phyloP scores from a whole-genome alignment of 2,797 vertebrate genomes.

The Fratercula arctica region DNA sequence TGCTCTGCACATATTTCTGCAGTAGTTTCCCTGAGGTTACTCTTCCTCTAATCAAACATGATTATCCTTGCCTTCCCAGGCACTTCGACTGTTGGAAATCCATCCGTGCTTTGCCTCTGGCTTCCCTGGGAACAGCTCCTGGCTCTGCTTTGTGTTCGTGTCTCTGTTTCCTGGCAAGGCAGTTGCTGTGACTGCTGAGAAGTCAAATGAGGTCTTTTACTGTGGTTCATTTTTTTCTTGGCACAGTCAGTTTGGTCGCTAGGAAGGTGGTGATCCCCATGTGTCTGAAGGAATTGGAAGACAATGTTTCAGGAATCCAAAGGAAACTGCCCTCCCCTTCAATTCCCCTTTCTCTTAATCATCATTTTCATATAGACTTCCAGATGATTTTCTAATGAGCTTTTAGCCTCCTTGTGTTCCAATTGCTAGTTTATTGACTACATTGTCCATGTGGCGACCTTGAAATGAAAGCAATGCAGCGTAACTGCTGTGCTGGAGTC shows the following conservation, averaged over 20 bases:
- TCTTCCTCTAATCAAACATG: neutral
- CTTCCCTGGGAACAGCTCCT: neutral
- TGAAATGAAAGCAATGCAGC: neutral
- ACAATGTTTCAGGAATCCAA: neutral
- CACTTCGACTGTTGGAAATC: neutral
- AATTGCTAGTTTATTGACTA: neutral
- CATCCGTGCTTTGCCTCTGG: neutral
- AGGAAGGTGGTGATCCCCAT: neutral
- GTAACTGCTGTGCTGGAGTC: neutral
- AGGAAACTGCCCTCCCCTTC: neutral
- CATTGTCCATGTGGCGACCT: neutral
- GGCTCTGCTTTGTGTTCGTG: neutral
- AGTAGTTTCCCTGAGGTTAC: neutral
- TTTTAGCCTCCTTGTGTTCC: slow-evolving; percentile 8
- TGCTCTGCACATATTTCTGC: neutral
- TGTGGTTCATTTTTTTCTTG: neutral
- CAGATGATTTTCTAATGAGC: slow-evolving; percentile 31
- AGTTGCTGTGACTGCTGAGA: neutral
- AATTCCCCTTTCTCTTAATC: neutral
- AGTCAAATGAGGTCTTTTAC: neutral
- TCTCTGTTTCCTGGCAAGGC: neutral
- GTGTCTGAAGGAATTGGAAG: neutral
- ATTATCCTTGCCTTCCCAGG: neutral
- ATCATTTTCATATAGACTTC: neutral
- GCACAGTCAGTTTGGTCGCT: neutral